Evolutionary conservation across 2,888 invertebrate species (phyloP), one percentile per base, ranked within the genome.

Genomic region (Globia sparganii): DNA sequence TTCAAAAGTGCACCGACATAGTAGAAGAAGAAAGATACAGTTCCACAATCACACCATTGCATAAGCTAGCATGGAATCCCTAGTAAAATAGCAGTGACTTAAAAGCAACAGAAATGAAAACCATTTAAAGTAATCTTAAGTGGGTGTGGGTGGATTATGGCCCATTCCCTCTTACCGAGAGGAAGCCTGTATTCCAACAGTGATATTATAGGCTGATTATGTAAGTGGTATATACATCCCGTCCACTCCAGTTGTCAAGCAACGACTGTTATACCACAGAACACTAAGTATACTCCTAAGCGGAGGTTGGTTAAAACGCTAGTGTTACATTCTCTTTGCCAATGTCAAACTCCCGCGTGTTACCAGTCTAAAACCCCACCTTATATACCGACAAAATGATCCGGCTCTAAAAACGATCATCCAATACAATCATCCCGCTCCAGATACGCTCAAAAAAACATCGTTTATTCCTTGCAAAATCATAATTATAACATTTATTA

Each of bases 401-500:
- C 15, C 62, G 31, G 18, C 34, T 71, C 28, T 56, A n/a, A 43
- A 65, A 18, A 43, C 34, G 62, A 61, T 28, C 58, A n/a, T n/a
- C n/a, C n/a, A n/a, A n/a, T n/a, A 69, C 15, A 62, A 66, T 65
- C 37, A 49, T 34, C n/a, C 9, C 21, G 74, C 64, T 34, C 67
- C 25, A 78, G 21, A 71, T 64, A 74, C 28, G 13, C 0, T 56
- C n/a, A 15, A 49, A 62, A 62, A 49, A 61, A 49, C 53, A 40
- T 61, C 15, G 18, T 43, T n/a, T 61, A 59, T 65, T 46, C 34
- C 43, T 64, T 61, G 31, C 53, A 58, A 76, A 72, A 69, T 72
- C 68, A 70, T 65, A 74, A 80, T 83, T 80, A 77, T 46, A 80
- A 80, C 53, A 69, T 76, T 66, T 61, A 68, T 65, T 43, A n/a